Conservation (phyloP, 2,797 vertebrate species). For the Limnodromus scolopaceus region DNA sequence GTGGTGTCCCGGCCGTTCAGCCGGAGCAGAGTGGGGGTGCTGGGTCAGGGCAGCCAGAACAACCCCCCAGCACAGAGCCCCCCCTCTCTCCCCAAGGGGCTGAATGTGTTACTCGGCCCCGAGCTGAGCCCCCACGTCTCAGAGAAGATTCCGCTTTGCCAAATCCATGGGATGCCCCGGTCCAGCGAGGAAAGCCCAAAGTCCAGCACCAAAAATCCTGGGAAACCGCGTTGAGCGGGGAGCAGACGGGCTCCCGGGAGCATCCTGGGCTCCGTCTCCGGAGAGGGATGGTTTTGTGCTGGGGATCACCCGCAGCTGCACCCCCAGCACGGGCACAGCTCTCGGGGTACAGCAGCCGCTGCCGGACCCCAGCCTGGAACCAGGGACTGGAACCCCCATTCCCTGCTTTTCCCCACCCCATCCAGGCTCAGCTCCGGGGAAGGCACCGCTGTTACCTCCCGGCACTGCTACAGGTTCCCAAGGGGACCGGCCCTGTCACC, state of each 20-base stretch:
- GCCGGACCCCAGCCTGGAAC: background rate
- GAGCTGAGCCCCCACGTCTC: fast-evolving
- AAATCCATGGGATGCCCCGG: background rate
- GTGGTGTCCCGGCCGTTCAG: fast-evolving
- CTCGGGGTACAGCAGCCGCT: fast-evolving
- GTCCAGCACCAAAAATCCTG: fast-evolving
- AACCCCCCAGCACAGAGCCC: fast-evolving
- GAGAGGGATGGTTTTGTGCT: background rate
- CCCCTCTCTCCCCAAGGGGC: too few species aligned
- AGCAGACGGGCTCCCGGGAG: background rate
- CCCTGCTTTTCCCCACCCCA: background rate
- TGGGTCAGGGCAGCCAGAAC: background rate
- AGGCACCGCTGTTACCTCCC: background rate
- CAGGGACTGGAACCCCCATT: fast-evolving
- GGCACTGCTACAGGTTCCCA: fast-evolving
- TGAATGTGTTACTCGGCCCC: background rate
- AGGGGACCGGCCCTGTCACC: background rate
- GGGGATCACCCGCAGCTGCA: fast-evolving
- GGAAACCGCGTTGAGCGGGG: fast-evolving
- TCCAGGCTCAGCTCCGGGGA: fast-evolving
- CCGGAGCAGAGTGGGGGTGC: fast-evolving
- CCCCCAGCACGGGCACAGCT: fast-evolving
- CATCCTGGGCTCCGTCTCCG: fast-evolving
- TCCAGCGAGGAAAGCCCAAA: background rate
- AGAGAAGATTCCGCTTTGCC: background rate